These are phyloP conservation scores for Ophion slaviceki DNA, from an alignment of 2,888 invertebrate genomes.

Conservation along the genomic window DNA sequence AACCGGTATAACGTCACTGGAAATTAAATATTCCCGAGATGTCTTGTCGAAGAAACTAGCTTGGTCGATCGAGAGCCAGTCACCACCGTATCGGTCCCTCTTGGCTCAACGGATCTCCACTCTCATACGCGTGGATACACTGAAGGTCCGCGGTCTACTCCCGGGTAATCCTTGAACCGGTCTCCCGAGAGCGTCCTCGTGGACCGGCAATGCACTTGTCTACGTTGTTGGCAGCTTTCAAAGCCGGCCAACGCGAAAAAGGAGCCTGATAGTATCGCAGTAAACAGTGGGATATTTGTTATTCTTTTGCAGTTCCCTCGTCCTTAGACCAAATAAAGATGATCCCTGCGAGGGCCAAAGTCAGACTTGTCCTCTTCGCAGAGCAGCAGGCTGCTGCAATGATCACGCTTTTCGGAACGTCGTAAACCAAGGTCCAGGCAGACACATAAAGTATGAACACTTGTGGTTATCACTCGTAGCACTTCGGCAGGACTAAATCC, in stretches of 20 bases:
- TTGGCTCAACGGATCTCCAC: slow-evolving; percentile 23
- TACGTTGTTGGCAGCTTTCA: neutral
- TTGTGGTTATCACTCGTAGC: slow-evolving; percentile 36
- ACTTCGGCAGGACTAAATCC: slow-evolving; percentile 40
- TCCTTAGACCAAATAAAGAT: neutral
- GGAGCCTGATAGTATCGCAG: neutral
- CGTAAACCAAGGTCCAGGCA: slow-evolving; percentile 5
- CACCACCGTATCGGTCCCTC: slow-evolving; percentile 16
- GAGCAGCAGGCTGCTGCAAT: neutral
- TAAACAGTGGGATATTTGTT: neutral
- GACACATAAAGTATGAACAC: slow-evolving; percentile 21
- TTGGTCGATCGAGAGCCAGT: slow-evolving; percentile 35
- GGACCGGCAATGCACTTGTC: slow-evolving; percentile 41
- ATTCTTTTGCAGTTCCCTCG: neutral
- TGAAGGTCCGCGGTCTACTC: slow-evolving; percentile 42
- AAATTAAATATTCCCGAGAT: slow-evolving; percentile 5
- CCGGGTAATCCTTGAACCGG: slow-evolving; percentile 62
- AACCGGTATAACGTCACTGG: slow-evolving; percentile 11
- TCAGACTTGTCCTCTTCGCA: too few species aligned
- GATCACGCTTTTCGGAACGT: slow-evolving; percentile 35
- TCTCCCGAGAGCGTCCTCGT: slow-evolving; percentile 53
- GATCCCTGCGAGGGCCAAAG: too few species aligned
- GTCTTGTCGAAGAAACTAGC: neutral
- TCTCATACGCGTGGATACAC: slow-evolving; percentile 40
- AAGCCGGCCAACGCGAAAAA: neutral